A percentile compares a stretch with the other conserved stretches of the same genome.
These are phyloP conservation scores for Procambarus virginalis DNA, from an alignment of 1,140 invertebrate genomes.

Conservation along the genomic window DNA sequence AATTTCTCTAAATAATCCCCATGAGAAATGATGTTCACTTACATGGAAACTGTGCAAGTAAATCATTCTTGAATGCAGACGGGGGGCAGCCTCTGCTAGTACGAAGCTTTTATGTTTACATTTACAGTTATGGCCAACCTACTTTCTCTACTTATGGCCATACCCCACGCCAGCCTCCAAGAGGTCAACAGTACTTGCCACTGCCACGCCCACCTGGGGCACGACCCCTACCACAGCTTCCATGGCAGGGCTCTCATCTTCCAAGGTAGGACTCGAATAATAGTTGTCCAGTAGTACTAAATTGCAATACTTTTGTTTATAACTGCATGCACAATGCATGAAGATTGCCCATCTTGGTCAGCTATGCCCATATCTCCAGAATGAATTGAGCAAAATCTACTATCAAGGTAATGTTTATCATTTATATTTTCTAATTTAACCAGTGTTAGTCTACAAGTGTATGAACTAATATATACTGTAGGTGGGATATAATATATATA, in stretches of 20 bases:
- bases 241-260: slow-evolving; percentile 12
- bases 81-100: not conserved
- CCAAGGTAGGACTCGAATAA: slow-evolving; percentile 24
- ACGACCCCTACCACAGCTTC: slow-evolving; percentile 15
- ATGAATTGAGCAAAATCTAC: not conserved
- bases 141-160: slow-evolving; percentile 55
- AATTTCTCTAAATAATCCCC: not conserved
- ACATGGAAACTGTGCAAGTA: not conserved
- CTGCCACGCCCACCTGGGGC: not conserved
- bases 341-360: not conserved
- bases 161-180: slow-evolving; percentile 22
- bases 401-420: not conserved
- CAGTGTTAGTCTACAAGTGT: not conserved
- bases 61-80: not conserved
- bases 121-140: slow-evolving; percentile 60
- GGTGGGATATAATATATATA: not conserved
- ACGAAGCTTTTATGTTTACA: slow-evolving; percentile 44
- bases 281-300: not conserved
- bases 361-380: not conserved
- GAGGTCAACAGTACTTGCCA: not conserved
- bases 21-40: not conserved
- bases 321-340: slow-evolving; percentile 4
- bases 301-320: not conserved
- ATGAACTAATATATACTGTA: not conserved
- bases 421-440: not conserved